A percentile compares a stretch with the other conserved stretches of the same genome.
These are phyloP conservation scores for Lithophane leautieri DNA, from an alignment of 2,888 invertebrate species.

Conservation along the genomic window DNA sequence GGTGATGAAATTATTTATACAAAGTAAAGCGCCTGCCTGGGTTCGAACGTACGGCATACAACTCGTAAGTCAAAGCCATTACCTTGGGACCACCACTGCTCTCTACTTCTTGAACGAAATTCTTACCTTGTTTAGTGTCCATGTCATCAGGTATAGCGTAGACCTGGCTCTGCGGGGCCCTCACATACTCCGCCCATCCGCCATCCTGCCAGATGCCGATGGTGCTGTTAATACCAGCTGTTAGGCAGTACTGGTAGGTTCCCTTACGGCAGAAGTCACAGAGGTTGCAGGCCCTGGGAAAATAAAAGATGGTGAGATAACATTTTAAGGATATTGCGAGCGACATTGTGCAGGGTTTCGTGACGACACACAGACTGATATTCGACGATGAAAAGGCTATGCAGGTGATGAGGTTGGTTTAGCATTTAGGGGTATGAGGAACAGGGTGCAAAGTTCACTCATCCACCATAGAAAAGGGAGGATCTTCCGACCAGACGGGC, in stretches of 20 bases:
- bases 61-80: not conserved
- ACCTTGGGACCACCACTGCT: not conserved
- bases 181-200: constrained; percentile 93
- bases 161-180: constrained; percentile 91
- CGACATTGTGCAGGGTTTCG: not conserved
- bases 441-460: no score
- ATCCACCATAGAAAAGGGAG: no score
- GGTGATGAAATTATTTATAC: not conserved
- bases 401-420: no score
- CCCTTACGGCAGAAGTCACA: constrained; percentile 92
- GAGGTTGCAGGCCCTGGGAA: constrained; percentile 90
- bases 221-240: constrained; percentile 91
- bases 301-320: not conserved
- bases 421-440: no score
- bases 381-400: no score
- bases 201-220: constrained; percentile 92
- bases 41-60: not conserved
- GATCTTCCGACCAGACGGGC: no score
- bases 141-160: constrained; percentile 90
- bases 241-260: constrained; percentile 91
- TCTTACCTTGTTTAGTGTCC: constrained; percentile 90
- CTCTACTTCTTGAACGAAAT: not conserved
- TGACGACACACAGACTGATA: not conserved
- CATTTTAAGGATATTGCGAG: not conserved
- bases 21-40: not conserved